These are phyloP conservation scores for Synergus japonicus DNA, from an alignment of 2,888 invertebrate species.

Conservation along the genomic window DNA sequence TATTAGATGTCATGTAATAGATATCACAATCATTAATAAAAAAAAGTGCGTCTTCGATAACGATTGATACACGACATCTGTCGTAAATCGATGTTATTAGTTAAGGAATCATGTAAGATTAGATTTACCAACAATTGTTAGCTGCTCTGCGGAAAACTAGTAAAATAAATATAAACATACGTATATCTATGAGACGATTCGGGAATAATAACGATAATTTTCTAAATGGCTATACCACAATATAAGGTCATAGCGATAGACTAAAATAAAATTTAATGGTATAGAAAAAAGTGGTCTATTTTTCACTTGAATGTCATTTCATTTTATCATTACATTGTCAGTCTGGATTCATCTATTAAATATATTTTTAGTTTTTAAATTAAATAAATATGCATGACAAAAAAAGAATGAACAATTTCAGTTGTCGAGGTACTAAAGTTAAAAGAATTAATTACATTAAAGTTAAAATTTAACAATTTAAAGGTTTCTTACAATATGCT, in stretches of 20 bases:
- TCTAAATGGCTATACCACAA: slow-evolving; percentile 47
- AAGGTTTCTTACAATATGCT: slow-evolving; percentile 69
- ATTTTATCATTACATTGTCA: no score
- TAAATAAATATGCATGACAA: no score
- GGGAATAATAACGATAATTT: slow-evolving; percentile 62
- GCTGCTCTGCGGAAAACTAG: slow-evolving; percentile 65
- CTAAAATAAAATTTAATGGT: slow-evolving; percentile 72
- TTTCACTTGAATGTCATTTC: slow-evolving; percentile 1
- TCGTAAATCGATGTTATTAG: slow-evolving; percentile 24
- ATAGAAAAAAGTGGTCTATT: slow-evolving; percentile 27
- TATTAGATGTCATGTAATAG: no score
- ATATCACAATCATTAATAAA: no score
- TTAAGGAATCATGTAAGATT: slow-evolving; percentile 62
- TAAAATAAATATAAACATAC: slow-evolving; percentile 57
- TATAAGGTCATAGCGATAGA: slow-evolving; percentile 74
- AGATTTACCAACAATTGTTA: slow-evolving; percentile 69
- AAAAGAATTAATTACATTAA: background rate
- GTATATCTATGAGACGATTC: slow-evolving; percentile 66
- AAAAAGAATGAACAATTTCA: no score
- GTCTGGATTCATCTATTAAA: no score
- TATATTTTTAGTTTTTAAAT: no score
- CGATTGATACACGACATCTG: slow-evolving; percentile 32
- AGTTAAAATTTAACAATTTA: slow-evolving; percentile 31
- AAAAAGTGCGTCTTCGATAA: background rate
- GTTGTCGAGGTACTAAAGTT: no score